Evolutionary conservation across 1,140 invertebrate genomes (phyloP).

Genomic region (Capitella teleta): DNA sequence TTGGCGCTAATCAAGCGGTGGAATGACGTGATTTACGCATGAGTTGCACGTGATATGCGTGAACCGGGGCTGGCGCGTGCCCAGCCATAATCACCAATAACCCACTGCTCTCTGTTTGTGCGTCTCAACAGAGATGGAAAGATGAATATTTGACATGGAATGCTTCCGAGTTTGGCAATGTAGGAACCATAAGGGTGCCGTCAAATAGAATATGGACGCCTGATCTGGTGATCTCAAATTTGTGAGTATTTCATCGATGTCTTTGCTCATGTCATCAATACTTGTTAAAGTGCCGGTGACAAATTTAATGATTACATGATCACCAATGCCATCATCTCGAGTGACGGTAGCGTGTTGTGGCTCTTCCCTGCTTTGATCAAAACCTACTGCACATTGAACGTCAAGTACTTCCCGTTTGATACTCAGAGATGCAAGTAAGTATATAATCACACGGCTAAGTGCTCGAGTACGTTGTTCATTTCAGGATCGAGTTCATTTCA

Average conservation of each 20-base stretch:
- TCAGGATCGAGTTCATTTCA: constrained; percentile 15
- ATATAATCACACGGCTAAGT: too few relatives aligned
- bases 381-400: constrained; percentile 17
- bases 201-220: constrained; percentile 38
- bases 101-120: not conserved
- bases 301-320: constrained; percentile 97
- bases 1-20: too few relatives aligned
- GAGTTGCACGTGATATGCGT: too few relatives aligned
- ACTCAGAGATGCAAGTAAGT: constrained; percentile 14
- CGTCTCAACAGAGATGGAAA: constrained; percentile 25
- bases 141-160: constrained; percentile 41
- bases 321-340: constrained; percentile 84
- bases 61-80: too few relatives aligned
- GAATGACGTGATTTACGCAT: too few relatives aligned
- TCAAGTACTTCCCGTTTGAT: constrained; percentile 18
- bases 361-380: constrained; percentile 44
- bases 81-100: too few relatives aligned
- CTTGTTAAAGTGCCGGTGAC: constrained; percentile 69
- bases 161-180: constrained; percentile 27
- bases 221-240: constrained; percentile 42
- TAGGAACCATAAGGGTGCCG: constrained; percentile 34
- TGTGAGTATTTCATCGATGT: constrained; percentile 21
- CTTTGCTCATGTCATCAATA: not conserved
- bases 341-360: constrained; percentile 72
- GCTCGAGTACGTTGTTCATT: too few relatives aligned